Base-by-base conservation (phyloP, 2,797 vertebrate genomes). In the Picus viridis region DNA sequence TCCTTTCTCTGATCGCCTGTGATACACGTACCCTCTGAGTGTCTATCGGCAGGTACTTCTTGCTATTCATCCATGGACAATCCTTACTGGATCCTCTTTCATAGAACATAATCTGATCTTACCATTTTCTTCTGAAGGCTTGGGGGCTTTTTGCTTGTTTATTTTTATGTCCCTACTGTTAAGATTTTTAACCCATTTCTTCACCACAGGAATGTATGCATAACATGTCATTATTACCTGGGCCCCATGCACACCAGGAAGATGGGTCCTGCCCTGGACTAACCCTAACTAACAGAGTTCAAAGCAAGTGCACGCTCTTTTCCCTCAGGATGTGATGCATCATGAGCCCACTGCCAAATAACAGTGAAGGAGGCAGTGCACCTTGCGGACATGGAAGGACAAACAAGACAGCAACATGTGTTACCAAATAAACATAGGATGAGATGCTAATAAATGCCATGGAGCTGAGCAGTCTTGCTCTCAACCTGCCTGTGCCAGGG, bases 321-420 rank as follows among this genome's bases (percentile, higher is more conserved):
- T 29, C 32, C 2, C 2, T 2, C 5, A 9, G 6, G 16, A 62
- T 58, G 39, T n/a, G 34, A 51, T 22, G 5, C 4, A 68, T 47
- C 36, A 22, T 26, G 58, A 23, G 6, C 11, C 7, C 29, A 36
- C 15, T 7, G 5, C 15, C 32, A 65, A 82, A 23, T 45, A 72
- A 81, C 18, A 53, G n/a, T 2, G 3, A 18, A 64, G 24, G 12
- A 71, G 15, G 13, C 11, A 76, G 30, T 7, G 41, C 4, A 81
- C 18, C 56, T 53, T 29, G 67, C 39, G 90, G 43, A 10, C 29
- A 8, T 6, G n/a, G 58, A 8, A 6, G 12, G 8, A 72, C n/a
- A 32, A 58, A 58, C 5, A 53, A n/a, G 19, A 16, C 58, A 36
- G 36, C 56, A 26, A 53, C 2, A 53, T 0, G 0, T 15, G 6